These are phyloP conservation scores for Aulostomus chinensis DNA, from an alignment of 2,797 vertebrate genomes.

Conservation along the genomic window DNA sequence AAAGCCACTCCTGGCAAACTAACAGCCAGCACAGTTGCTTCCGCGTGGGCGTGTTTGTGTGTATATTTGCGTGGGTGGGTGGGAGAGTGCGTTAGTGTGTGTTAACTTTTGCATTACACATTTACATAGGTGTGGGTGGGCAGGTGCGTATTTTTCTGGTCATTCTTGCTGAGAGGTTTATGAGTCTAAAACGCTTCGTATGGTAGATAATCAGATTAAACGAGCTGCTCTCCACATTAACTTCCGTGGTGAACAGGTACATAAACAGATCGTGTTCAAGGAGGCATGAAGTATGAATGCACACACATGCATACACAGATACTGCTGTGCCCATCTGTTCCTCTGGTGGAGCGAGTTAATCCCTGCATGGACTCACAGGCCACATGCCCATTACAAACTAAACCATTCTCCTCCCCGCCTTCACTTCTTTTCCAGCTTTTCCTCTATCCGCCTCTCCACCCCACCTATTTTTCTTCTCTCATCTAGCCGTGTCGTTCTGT, in stretches of 20 bases:
- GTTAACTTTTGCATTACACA: not conserved
- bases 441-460: conserved; percentile 22
- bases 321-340: conserved; percentile 81
- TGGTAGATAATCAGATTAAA: conserved; percentile 31
- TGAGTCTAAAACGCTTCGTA: conserved; percentile 13
- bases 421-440: conserved; percentile 19
- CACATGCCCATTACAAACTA: conserved; percentile 60
- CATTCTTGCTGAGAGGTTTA: conserved; percentile 6
- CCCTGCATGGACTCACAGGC: conserved; percentile 72
- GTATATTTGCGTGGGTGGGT: conserved; percentile 10
- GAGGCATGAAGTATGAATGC: conserved; percentile 60
- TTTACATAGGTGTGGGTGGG: conserved; percentile 1
- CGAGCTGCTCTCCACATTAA: conserved; percentile 15
- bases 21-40: conserved; percentile 38
- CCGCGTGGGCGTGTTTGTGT: conserved; percentile 38
- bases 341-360: conserved; percentile 78
- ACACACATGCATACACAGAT: conserved; percentile 64
- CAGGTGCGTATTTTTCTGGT: not conserved
- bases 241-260: conserved; percentile 38
- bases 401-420: conserved; percentile 42
- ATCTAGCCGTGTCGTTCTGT: conserved; percentile 26
- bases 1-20: conserved; percentile 41
- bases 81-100: conserved; percentile 12
- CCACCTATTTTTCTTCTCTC: conserved; percentile 39
- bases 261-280: conserved; percentile 56